phyloP scores from a whole-genome alignment of 2,888 invertebrate genomes.

The Cyaniris semiargus region DNA sequence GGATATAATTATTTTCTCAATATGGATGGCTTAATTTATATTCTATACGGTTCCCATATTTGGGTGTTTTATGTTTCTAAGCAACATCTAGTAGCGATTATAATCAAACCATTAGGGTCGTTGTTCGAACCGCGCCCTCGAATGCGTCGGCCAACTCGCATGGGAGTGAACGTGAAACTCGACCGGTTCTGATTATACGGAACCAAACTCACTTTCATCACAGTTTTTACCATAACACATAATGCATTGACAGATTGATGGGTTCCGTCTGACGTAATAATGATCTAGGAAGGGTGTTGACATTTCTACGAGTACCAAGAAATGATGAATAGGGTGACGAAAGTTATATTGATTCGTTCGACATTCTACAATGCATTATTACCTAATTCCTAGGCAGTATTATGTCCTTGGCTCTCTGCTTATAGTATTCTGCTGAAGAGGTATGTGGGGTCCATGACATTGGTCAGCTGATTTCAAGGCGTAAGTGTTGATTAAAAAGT shows the following conservation, averaged over 20 bases:
- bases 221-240: conserved; percentile 4
- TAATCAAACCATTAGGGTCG: conserved; percentile 1
- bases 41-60: not conserved
- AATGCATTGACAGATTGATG: not conserved
- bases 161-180: conserved; percentile 27
- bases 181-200: conserved; percentile 22
- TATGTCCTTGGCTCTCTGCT: not conserved
- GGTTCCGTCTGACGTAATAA: not conserved
- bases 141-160: not conserved
- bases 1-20: too few species aligned
- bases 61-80: not conserved
- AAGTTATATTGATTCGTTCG: not conserved
- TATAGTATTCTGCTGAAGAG: too few species aligned
- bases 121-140: not conserved
- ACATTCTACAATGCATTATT: not conserved
- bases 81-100: not conserved
- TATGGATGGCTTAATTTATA: not conserved
- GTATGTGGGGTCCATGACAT: too few species aligned
- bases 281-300: not conserved
- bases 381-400: too few species aligned
- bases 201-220: conserved; percentile 26
- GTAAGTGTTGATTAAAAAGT: too few species aligned
- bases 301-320: not conserved
- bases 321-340: not conserved
- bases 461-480: too few species aligned